Evolutionary conservation across 1,140 invertebrate species (phyloP).

Genomic region (Drosophila punjabiensis): DNA sequence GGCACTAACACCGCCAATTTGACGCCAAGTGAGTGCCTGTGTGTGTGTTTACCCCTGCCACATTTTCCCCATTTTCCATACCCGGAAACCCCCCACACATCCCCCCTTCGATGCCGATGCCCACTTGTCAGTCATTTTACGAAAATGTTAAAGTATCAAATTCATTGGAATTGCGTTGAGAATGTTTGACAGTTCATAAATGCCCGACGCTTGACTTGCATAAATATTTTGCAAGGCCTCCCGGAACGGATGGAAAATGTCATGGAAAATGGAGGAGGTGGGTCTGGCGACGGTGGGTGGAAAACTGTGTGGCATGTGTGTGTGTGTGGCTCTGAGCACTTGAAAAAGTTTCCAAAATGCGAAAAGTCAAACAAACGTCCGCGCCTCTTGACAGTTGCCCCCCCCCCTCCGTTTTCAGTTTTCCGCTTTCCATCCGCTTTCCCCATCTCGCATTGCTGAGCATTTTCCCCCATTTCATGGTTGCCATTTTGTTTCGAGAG

Average conservation of each 20-base stretch:
- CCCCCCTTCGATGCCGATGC: slow-evolving; percentile 11
- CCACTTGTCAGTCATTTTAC: slow-evolving; percentile 76
- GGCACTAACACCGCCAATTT: slow-evolving; percentile 82
- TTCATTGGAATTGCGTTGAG: slow-evolving; percentile 85
- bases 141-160: slow-evolving; percentile 85
- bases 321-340: slow-evolving; percentile 44
- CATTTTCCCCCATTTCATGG: slow-evolving; percentile 65
- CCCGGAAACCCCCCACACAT: neutral
- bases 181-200: slow-evolving; percentile 85
- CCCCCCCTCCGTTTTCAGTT: slow-evolving; percentile 3
- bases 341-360: slow-evolving; percentile 81
- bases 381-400: slow-evolving; percentile 58
- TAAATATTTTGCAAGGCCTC: slow-evolving; percentile 81
- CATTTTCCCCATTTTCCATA: slow-evolving; percentile 10
- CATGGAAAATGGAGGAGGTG: neutral
- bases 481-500: slow-evolving; percentile 82
- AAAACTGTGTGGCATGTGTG: slow-evolving; percentile 36
- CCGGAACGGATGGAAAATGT: slow-evolving; percentile 19
- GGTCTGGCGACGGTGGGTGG: neutral
- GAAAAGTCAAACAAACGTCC: slow-evolving; percentile 81
- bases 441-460: slow-evolving; percentile 55
- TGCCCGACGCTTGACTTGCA: slow-evolving; percentile 84
- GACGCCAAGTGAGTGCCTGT: slow-evolving; percentile 58
- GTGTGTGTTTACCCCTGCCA: slow-evolving; percentile 19
- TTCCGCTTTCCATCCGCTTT: slow-evolving; percentile 3